A percentile compares a stretch with the other conserved stretches of the same genome.
These are phyloP conservation scores for Zaprionus ornatus DNA, from an alignment of 1,140 invertebrate species.

Conservation along the genomic window DNA sequence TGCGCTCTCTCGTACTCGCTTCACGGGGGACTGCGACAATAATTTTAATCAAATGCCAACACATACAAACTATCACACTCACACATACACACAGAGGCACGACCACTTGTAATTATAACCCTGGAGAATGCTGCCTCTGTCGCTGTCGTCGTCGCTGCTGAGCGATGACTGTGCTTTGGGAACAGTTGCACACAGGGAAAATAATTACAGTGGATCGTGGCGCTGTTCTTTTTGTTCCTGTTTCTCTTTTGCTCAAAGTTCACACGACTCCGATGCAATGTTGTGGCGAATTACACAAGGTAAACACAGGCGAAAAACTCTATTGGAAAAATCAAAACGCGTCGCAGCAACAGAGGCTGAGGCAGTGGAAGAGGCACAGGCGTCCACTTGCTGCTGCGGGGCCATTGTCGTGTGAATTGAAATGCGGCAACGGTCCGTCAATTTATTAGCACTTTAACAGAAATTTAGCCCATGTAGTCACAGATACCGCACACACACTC, in stretches of 20 bases:
- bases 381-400: conserved; percentile 41
- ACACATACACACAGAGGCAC: not conserved
- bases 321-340: conserved; percentile 14
- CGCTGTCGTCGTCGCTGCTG: conserved; percentile 11
- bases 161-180: conserved; percentile 36
- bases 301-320: conserved; percentile 32
- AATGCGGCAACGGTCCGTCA: conserved; percentile 61
- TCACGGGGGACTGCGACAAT: conserved; percentile 21
- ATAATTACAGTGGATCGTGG: conserved; percentile 5
- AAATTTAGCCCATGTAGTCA: conserved; percentile 64
- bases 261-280: not conserved
- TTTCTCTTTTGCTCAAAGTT: conserved; percentile 10
- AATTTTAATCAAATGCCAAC: conserved; percentile 28
- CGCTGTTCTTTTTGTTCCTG: conserved; percentile 1
- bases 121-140: not conserved
- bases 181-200: conserved; percentile 7
- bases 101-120: conserved; percentile 31
- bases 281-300: conserved; percentile 38
- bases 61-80: not conserved
- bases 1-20: not conserved
- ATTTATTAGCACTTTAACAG: conserved; percentile 80
- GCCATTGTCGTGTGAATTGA: conserved; percentile 60
- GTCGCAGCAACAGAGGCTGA: not conserved
- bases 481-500: conserved; percentile 28
- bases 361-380: not conserved